Evolutionary conservation across 2,888 invertebrate genomes (phyloP).

Genomic region (Thumatha senex): DNA sequence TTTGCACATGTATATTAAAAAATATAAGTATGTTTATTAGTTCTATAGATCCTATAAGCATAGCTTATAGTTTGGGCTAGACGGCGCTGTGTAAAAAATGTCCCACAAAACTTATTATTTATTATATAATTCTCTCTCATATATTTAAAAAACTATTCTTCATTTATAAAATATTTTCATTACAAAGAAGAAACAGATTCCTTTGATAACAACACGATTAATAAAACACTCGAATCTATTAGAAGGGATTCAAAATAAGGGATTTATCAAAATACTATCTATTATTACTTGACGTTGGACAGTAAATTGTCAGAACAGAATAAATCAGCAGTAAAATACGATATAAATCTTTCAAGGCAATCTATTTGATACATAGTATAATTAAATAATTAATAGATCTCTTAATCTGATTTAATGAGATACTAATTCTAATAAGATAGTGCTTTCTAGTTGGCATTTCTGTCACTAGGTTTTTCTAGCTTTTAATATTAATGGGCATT

Average conservation of each 20-base stretch:
- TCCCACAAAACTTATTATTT: too few species aligned
- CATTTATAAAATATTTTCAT: too few species aligned
- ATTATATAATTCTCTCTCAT: too few species aligned
- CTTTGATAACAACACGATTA: too few species aligned
- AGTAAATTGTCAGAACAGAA: conserved; percentile 10
- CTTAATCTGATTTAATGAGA: not conserved
- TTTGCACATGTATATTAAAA: too few species aligned
- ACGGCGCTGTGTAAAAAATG: too few species aligned
- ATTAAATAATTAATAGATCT: conserved; percentile 13
- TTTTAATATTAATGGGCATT: not conserved
- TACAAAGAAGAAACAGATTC: too few species aligned
- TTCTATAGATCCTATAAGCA: too few species aligned
- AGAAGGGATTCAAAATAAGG: not conserved
- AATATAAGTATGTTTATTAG: too few species aligned
- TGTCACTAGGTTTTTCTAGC: not conserved
- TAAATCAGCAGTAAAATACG: conserved; percentile 20
- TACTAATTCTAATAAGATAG: conserved; percentile 7
- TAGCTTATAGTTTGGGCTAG: too few species aligned
- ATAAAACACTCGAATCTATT: too few species aligned
- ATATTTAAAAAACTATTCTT: too few species aligned
- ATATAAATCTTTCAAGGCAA: conserved; percentile 11
- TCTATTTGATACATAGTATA: conserved; percentile 18
- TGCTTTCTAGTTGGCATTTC: not conserved
- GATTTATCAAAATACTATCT: conserved; percentile 1
- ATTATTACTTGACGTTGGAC: conserved; percentile 8